phyloP scores from a whole-genome alignment of 2,888 invertebrate genomes.

The Pammene aurita region DNA sequence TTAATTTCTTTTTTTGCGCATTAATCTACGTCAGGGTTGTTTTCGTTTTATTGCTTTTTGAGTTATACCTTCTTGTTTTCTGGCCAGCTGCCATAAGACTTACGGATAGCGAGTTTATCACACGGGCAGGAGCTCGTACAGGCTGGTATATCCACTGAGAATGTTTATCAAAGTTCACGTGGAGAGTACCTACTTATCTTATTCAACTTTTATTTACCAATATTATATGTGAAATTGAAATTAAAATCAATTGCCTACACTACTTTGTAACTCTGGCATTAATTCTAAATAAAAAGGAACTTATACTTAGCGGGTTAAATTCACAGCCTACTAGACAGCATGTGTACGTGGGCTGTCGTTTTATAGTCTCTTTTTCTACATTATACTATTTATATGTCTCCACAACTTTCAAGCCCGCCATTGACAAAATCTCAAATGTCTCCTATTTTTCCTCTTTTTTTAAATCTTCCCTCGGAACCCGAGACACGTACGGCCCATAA shows the following conservation, averaged over 20 bases:
- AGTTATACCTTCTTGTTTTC: conserved; percentile 14
- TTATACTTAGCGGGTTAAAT: not conserved
- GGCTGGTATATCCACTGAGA: not conserved
- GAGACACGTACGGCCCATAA: conserved; percentile 69
- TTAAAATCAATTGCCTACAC: too few species aligned
- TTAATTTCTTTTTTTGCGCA: conserved; percentile 63
- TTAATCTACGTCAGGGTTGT: conserved; percentile 33
- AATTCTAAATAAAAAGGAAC: not conserved
- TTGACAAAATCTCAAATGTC: conserved; percentile 38
- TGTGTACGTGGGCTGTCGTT: conserved; percentile 1
- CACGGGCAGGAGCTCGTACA: not conserved
- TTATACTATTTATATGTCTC: conserved; percentile 37
- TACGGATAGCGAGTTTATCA: conserved; percentile 2
- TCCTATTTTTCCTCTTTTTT: conserved; percentile 32
- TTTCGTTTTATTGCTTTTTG: conserved; percentile 36
- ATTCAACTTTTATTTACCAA: too few species aligned
- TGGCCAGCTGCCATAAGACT: conserved; percentile 18
- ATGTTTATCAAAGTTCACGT: not conserved
- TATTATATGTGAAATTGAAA: too few species aligned
- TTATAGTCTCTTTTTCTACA: conserved; percentile 21
- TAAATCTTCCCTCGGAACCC: conserved; percentile 49
- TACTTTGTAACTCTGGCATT: too few species aligned
- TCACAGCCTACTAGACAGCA: not conserved
- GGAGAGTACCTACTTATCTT: too few species aligned
- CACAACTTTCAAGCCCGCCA: conserved; percentile 31